Percentiles rank a stretch among this genome's conserved stretches.
Conservation (phyloP, 2,888 invertebrate species). For the Sympetrum striolatum region DNA sequence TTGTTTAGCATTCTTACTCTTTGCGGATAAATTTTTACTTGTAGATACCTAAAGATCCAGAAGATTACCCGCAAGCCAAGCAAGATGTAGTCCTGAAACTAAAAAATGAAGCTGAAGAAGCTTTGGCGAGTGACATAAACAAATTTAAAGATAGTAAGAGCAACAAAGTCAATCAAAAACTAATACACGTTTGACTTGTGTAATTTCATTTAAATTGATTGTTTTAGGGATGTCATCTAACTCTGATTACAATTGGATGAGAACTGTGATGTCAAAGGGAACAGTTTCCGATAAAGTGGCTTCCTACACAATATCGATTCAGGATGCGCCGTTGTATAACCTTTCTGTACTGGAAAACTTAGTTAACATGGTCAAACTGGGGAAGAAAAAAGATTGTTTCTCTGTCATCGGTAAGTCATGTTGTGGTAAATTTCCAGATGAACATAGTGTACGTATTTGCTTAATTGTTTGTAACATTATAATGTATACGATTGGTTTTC, state of each 20-base stretch:
- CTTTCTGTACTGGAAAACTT: constrained; percentile 73
- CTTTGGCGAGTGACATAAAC: constrained; percentile 69
- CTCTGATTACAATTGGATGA: constrained; percentile 78
- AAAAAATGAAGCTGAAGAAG: constrained; percentile 71
- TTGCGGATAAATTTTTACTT: constrained; percentile 41
- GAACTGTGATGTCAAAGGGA: constrained; percentile 79
- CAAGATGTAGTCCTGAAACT: constrained; percentile 66
- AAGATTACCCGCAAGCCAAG: constrained; percentile 58
- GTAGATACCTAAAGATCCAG: constrained; percentile 64
- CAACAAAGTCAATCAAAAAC: no score
- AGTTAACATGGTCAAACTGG: constrained; percentile 78
- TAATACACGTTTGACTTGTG: not conserved
- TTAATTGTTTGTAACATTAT: no score
- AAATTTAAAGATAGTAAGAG: constrained; percentile 68
- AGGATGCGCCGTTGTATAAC: constrained; percentile 84
- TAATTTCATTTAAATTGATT: constrained; percentile 55
- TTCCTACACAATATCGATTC: constrained; percentile 79
- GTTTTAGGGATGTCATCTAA: constrained; percentile 66
- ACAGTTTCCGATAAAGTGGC: constrained; percentile 87
- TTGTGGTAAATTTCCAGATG: not conserved
- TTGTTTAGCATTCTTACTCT: not conserved
- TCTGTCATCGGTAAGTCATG: constrained; percentile 67
- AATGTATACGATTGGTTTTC: no score
- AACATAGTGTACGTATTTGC: no score
- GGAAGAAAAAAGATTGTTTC: constrained; percentile 76